phyloP scores from a whole-genome alignment of 2,888 invertebrate genomes.

The Limnephilus marmoratus region DNA sequence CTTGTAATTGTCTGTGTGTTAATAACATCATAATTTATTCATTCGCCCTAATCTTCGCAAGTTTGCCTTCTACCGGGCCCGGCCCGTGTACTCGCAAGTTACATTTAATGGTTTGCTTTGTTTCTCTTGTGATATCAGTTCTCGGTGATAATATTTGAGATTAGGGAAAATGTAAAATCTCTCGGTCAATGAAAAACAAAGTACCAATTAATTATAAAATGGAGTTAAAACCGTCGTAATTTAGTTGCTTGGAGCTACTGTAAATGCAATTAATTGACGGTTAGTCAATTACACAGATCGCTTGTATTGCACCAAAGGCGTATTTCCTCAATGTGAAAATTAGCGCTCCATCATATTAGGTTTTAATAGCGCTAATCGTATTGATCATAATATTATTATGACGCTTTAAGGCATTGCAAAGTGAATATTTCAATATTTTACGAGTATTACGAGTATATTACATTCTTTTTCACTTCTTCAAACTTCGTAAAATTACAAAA shows the following conservation, averaged over 20 bases:
- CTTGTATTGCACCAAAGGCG: neutral
- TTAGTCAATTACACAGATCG: neutral
- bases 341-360: neutral
- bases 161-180: conserved; percentile 19
- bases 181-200: neutral
- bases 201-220: conserved; percentile 2
- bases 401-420: neutral
- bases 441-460: too few relatives aligned
- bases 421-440: neutral
- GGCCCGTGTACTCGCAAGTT: neutral
- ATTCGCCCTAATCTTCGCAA: conserved; percentile 62
- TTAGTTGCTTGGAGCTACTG: neutral
- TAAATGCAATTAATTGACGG: neutral
- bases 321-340: neutral
- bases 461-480: too few relatives aligned
- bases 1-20: conserved; percentile 65
- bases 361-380: neutral
- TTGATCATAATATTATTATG: neutral
- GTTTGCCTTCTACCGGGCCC: conserved; percentile 46
- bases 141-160: conserved; percentile 25
- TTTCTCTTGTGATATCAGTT: conserved; percentile 26
- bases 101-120: conserved; percentile 45
- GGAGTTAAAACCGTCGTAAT: neutral
- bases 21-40: conserved; percentile 65
- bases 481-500: too few relatives aligned